These are phyloP conservation scores for Lethrus apterus DNA, from an alignment of 1,140 invertebrate genomes.

Conservation along the genomic window DNA sequence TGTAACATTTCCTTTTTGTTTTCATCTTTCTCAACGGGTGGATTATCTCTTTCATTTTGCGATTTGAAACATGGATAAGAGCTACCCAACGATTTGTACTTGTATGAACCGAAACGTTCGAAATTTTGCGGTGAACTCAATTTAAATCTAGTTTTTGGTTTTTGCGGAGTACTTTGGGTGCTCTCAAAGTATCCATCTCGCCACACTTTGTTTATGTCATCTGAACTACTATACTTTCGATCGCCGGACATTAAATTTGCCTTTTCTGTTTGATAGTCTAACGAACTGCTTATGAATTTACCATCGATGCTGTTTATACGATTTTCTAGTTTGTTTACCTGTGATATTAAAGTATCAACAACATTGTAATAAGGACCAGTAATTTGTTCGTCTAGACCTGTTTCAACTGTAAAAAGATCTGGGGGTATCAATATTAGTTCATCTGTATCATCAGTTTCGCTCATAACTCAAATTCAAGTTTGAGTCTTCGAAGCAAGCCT, in stretches of 20 bases:
- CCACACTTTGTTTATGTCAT: conserved; percentile 23
- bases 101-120: too few relatives aligned
- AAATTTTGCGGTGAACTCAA: conserved; percentile 24
- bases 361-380: conserved; percentile 38
- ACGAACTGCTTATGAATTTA: conserved; percentile 22
- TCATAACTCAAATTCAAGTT: conserved; percentile 51
- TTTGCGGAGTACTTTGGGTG: conserved; percentile 38
- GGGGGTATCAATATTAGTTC: conserved; percentile 68
- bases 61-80: too few relatives aligned
- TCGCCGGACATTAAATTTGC: conserved; percentile 19
- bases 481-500: too few relatives aligned
- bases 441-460: conserved; percentile 77
- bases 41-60: too few relatives aligned
- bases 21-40: conserved; percentile 8
- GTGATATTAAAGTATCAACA: conserved; percentile 54
- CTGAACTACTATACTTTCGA: conserved; percentile 29
- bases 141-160: conserved; percentile 28
- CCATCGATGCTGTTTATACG: conserved; percentile 47
- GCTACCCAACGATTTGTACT: too few relatives aligned
- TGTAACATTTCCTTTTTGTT: neutral
- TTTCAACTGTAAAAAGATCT: conserved; percentile 56
- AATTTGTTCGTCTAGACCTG: conserved; percentile 47
- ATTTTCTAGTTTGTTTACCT: conserved; percentile 53
- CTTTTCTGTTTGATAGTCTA: conserved; percentile 20
- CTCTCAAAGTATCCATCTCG: conserved; percentile 21